A percentile compares a stretch with the other conserved stretches of the same genome.
These are phyloP conservation scores for Gerris buenoi DNA, from an alignment of 1,140 invertebrate genomes.

Conservation along the genomic window DNA sequence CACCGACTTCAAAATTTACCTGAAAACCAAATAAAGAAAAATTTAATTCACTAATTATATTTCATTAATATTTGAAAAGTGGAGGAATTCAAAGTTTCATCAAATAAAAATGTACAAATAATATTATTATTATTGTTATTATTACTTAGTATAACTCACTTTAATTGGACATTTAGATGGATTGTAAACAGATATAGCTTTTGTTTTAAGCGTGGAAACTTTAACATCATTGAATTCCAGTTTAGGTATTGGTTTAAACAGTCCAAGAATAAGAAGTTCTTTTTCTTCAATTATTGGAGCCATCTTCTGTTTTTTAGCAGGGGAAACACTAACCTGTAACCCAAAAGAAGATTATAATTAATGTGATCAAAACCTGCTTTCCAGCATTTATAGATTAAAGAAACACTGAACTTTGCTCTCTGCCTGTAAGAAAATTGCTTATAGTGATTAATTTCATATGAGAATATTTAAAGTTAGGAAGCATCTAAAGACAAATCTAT, in stretches of 20 bases:
- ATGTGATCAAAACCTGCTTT: too few relatives aligned
- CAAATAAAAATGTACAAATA: background rate
- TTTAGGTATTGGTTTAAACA: background rate
- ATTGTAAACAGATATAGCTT: background rate
- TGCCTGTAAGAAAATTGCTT: too few relatives aligned
- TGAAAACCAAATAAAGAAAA: background rate
- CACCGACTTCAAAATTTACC: background rate
- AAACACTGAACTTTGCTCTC: too few relatives aligned
- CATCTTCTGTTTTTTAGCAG: background rate
- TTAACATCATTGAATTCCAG: background rate
- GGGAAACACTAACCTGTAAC: background rate
- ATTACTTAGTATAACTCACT: background rate
- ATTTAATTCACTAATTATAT: background rate
- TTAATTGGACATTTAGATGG: background rate
- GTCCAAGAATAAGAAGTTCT: conserved; percentile 19
- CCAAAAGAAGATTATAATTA: too few relatives aligned
- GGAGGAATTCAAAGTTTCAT: too few relatives aligned
- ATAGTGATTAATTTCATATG: too few relatives aligned
- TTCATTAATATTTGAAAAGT: too few relatives aligned
- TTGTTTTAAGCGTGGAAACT: background rate
- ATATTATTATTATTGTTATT: background rate
- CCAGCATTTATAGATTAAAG: too few relatives aligned
- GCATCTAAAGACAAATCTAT: too few relatives aligned
- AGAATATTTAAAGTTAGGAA: too few relatives aligned
- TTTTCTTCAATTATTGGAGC: background rate